Base-by-base conservation (phyloP, 1,140 invertebrate genomes). In the Zeugodacus cucurbitae region DNA sequence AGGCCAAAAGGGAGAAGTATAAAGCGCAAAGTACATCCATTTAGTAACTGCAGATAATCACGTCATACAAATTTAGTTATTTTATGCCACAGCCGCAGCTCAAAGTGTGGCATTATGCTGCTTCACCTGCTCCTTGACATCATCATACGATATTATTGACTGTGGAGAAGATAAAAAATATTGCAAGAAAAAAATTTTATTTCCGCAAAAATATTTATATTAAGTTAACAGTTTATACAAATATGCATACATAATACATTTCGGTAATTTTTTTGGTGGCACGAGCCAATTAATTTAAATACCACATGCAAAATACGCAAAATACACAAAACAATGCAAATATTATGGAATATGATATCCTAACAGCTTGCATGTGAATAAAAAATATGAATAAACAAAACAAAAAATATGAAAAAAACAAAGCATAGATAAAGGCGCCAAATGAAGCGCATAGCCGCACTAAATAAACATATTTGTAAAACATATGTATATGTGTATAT, bases 131-230 rank as follows among this genome's bases (percentile, higher is more conserved):
- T 88, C 89, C 44, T 89, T 91, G 82, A 93, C 86, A 26, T 91
- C 92, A 88, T 93, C 91, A 58, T 93, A 93, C n/a, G 87, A 89
- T n/a, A 78, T 59, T 64, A 88, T 44, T 29, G 37, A 14, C 88
- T 89, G 67, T 32, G 37, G 3, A 62, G 6, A 17, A 4, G 58
- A 34, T 1, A 37, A 29, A 64, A 82, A 29, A 29, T 22, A 44
- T 48, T 82, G 2, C n/a, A 41, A 17, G 48, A 54, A 82, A 48
- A 48, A 44, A 54, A 82, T 48, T 48, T 26, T 48, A 82, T 29
- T 54, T 54, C 22, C 3, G 37, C 37, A 29, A 48, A 26, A 82
- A 70, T 70, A 70, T 32, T 29, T 62, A 7, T 62, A 62, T 22
- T 62, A 62, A 62, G 64, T 34, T 54, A 82, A 48, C 74, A 41